phyloP scores from a whole-genome alignment of 2,113 vertebrate species.

The Mobula hypostoma region DNA sequence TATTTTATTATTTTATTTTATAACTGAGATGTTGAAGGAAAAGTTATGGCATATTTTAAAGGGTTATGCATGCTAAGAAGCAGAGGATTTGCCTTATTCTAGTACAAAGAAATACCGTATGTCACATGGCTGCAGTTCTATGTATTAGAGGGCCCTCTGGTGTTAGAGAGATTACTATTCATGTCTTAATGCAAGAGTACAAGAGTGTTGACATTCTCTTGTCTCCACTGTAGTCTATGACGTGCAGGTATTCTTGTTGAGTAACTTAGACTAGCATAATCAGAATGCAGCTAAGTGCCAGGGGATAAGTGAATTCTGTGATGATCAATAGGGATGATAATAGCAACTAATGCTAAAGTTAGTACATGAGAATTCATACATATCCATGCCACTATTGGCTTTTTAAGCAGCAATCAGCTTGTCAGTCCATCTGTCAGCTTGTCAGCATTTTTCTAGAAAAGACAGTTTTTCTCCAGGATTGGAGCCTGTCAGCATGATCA shows the following conservation, averaged over 20 bases:
- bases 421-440: neutral
- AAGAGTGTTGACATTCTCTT: neutral
- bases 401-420: neutral
- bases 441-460: neutral
- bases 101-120: too few species aligned
- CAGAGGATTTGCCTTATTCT: neutral
- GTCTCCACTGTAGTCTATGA: neutral
- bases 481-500: neutral
- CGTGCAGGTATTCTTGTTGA: neutral
- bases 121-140: neutral
- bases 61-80: too few species aligned
- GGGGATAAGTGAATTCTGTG: neutral
- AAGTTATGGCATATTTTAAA: neutral
- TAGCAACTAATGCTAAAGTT: neutral
- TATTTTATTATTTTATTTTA: neutral
- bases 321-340: neutral
- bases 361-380: neutral
- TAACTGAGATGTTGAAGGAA: neutral
- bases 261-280: neutral
- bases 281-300: neutral
- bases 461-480: neutral
- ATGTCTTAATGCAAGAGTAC: neutral
- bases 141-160: slow-evolving; percentile 21
- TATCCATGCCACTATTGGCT: neutral
- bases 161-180: neutral